These are phyloP conservation scores for Helostoma temminkii DNA, from an alignment of 2,797 vertebrate species.

Conservation along the genomic window DNA sequence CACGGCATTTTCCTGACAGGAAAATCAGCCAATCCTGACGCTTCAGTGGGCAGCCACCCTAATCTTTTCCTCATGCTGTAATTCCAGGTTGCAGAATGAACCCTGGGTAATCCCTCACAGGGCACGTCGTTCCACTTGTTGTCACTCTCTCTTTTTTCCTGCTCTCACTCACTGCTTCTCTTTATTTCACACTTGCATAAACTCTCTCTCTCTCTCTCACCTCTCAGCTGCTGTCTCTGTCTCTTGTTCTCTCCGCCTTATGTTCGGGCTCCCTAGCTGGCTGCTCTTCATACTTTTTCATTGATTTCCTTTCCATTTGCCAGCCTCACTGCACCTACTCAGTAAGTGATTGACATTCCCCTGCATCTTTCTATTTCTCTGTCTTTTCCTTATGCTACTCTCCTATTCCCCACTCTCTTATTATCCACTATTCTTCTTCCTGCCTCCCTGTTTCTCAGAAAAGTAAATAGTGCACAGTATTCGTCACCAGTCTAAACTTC, in stretches of 20 bases:
- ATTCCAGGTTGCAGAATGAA: conserved; percentile 73
- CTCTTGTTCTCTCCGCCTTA: conserved; percentile 43
- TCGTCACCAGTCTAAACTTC: conserved; percentile 36
- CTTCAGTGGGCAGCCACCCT: conserved; percentile 68
- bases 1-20: conserved; percentile 67
- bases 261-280: conserved; percentile 55
- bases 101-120: conserved; percentile 70
- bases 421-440: conserved; percentile 40
- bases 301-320: conserved; percentile 72
- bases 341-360: conserved; percentile 72
- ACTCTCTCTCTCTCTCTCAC: conserved; percentile 19
- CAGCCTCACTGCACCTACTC: conserved; percentile 63
- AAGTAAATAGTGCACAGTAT: conserved; percentile 40
- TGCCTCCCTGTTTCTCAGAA: conserved; percentile 32
- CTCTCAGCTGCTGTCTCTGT: conserved; percentile 42
- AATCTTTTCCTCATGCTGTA: conserved; percentile 72
- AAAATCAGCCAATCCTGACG: conserved; percentile 70
- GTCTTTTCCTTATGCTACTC: conserved; percentile 49
- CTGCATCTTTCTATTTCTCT: conserved; percentile 56
- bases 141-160: conserved; percentile 36
- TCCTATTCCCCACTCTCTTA: conserved; percentile 55
- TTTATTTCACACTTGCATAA: conserved; percentile 28
- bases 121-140: conserved; percentile 53
- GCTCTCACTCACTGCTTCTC: conserved; percentile 14
- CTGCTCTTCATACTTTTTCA: conserved; percentile 66